Evolutionary conservation across 2,113 vertebrate species (phyloP), one percentile per base, ranked within the genome.

Genomic region (Phaethornis superciliosus): DNA sequence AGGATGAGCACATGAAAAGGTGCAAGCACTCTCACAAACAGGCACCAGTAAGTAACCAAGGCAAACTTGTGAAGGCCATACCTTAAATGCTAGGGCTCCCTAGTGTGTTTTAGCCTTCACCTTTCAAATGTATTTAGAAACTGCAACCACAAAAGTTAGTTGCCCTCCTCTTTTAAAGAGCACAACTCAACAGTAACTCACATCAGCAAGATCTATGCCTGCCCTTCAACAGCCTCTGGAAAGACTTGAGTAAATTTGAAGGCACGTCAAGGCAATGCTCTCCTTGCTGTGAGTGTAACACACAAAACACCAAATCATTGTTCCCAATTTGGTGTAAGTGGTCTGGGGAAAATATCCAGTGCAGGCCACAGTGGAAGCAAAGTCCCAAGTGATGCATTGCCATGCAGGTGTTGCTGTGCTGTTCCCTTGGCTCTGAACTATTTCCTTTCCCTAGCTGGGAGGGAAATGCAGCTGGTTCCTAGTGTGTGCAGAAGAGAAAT

Each of bases 381-480:
- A 88, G 76, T 74, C 71, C 74, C 37, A 51, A 59, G 60, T 9
- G 80, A 83, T 12, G 33, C n/a, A 75, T 24, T 71, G 88, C 64
- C 69, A 70, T 30, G 94, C 94, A 96, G 96, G 96, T 95, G 96
- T 90, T 52, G 80, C 81, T 92, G 85, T 24, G 85, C 60, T 94
- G 68, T 86, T 95, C 79, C 64, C 69, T 95, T 90, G 94, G 88
- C 85, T 17, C 83, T n/a, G 47, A 94, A 75, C 56, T 15, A 75
- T 56, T 96, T 94, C 96, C 92, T 94, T 95, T 96, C 80, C 60
- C 33, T 88, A 75, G 90, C 28, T 83, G 76, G 49, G 88, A 94
- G 90, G 94, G 60, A 96, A 96, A 92, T 0, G 2, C 94, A 96
- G 95, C 90, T 96, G 95, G 92, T 81, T 96, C 96, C 94, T 93